Evolutionary conservation across 2,797 vertebrate species (phyloP), one percentile per base, ranked within the genome.

Genomic region (Coluber constrictor): DNA sequence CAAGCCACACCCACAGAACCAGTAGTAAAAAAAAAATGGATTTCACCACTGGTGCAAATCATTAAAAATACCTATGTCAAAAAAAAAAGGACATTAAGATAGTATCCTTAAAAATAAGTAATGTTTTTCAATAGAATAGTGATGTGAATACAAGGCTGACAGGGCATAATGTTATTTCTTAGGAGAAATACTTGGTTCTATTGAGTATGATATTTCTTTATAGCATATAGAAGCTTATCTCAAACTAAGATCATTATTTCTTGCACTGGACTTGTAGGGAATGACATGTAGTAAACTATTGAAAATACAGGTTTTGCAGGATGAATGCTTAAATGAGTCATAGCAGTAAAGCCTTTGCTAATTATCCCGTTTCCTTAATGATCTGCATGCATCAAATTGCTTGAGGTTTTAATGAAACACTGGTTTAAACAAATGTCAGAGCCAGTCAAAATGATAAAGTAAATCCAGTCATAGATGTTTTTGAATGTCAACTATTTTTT

Each of bases 371-470:
- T 83, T 83, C 61, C 83, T 90, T 94, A 66, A 92, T 92, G 88
- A 83, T 90, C 88, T 88, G 59, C 32, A 63, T 88, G 32, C 37
- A 92, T 90, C 59, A 54, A 83, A 94, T 51, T 90, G 66, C 66
- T 90, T 93, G 61, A 60, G 13, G 59, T 92, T 91, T 94, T 60
- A 32, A 92, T 87, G 32, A 94, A 90, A 86, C 63, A 83, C 61
- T 88, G 51, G 66, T 57, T 90, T 83, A 61, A 90, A 88, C 92
- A 94, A 88, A 88, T 92, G 90, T 88, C 90, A 87, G 54, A 74
- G 74, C 66, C 88, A 83, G 51, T 86, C 91, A 94, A 92, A 94
- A 63, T 92, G 89, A 88, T 92, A 54, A 88, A 94, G 57, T 59
- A 89, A 92, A 79, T 90, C 83, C 32, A 88, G 70, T 92, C 79